These are phyloP conservation scores for Actinemys pallida DNA, from an alignment of 2,113 vertebrate species.

Conservation along the genomic window DNA sequence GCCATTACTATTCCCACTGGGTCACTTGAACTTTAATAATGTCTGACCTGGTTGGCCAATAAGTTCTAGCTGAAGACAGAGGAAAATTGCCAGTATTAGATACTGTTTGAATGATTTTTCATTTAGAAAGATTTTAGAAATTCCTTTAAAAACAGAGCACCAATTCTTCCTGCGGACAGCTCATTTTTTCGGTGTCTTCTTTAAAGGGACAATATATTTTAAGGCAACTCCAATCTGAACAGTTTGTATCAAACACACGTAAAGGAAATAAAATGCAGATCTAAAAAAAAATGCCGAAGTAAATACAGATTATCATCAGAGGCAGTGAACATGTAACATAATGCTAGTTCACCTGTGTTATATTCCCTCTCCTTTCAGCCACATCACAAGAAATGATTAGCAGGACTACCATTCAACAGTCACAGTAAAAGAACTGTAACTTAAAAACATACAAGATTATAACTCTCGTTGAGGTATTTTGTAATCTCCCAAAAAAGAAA, in stretches of 20 bases:
- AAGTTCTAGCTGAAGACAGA: slow-evolving; percentile 80
- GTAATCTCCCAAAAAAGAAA: neutral
- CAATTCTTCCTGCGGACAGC: slow-evolving; percentile 63
- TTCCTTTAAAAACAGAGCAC: slow-evolving; percentile 75
- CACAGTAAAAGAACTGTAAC: neutral
- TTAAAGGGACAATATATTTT: slow-evolving; percentile 33
- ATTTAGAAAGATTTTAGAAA: slow-evolving; percentile 78
- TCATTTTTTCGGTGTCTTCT: slow-evolving; percentile 65
- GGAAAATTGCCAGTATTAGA: slow-evolving; percentile 78
- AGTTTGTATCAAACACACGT: neutral
- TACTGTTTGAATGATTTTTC: slow-evolving; percentile 79
- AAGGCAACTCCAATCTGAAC: slow-evolving; percentile 21
- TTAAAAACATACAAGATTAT: neutral
- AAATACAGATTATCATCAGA: slow-evolving; percentile 42
- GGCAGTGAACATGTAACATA: slow-evolving; percentile 17
- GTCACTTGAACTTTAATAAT: slow-evolving; percentile 84
- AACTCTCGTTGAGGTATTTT: neutral
- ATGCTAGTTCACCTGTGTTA: neutral
- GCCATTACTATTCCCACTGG: slow-evolving; percentile 80
- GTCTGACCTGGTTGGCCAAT: slow-evolving; percentile 81
- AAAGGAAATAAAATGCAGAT: slow-evolving; percentile 35
- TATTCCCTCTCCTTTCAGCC: neutral
- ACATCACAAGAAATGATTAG: neutral
- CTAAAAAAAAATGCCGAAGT: slow-evolving; percentile 20
- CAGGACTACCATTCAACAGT: neutral